A percentile compares a stretch with the other conserved stretches of the same genome.
These are phyloP conservation scores for Toxostoma redivivum DNA, from an alignment of 2,113 vertebrate genomes.

Conservation along the genomic window DNA sequence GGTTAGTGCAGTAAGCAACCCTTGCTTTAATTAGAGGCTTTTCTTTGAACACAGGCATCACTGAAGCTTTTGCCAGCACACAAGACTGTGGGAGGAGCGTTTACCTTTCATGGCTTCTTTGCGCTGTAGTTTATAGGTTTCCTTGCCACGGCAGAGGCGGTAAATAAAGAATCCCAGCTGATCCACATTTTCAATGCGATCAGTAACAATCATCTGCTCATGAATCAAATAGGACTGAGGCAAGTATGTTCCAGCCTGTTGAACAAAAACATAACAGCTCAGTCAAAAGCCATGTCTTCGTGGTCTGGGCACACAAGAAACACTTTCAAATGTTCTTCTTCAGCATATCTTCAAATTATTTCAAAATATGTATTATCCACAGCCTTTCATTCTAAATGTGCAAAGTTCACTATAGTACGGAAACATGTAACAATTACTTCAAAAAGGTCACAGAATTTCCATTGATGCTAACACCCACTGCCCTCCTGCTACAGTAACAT, in stretches of 20 bases:
- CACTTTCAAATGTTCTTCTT: neutral
- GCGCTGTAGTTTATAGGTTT: constrained; percentile 89
- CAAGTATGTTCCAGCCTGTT: constrained; percentile 92
- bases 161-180: constrained; percentile 88
- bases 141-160: constrained; percentile 87
- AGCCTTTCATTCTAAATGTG: neutral
- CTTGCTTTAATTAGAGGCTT: neutral
- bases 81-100: neutral
- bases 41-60: neutral
- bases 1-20: neutral
- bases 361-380: neutral
- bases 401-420: neutral
- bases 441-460: neutral
- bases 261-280: neutral
- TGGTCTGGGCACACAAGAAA: neutral
- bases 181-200: constrained; percentile 88
- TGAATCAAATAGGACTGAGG: constrained; percentile 93
- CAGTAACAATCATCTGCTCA: constrained; percentile 96
- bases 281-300: neutral
- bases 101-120: constrained; percentile 83
- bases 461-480: rapidly evolving
- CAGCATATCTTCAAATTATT: neutral
- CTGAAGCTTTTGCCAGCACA: neutral
- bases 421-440: neutral
- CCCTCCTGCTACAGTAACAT: neutral